phyloP scores from a whole-genome alignment of 2,113 vertebrate genomes.

The Enhydra lutris region DNA sequence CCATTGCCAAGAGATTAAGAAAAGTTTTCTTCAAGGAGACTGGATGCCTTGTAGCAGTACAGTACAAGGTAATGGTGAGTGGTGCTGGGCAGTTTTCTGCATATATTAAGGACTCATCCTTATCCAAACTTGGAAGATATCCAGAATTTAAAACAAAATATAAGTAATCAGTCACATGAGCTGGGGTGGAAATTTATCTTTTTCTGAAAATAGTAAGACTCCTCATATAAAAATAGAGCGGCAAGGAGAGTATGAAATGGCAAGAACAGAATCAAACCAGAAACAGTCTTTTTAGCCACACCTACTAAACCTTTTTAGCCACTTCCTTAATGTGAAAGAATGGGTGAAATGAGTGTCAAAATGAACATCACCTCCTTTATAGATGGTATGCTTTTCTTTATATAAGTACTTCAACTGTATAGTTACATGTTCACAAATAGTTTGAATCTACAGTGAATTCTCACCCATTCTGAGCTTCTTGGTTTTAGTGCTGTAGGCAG shows the following conservation, averaged over 20 bases:
- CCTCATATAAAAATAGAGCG: not conserved
- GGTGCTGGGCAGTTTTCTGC: not conserved
- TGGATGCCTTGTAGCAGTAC: not conserved
- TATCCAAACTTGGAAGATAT: not conserved
- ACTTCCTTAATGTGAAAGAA: not conserved
- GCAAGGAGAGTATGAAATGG: not conserved
- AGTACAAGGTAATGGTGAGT: not conserved
- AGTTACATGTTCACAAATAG: not conserved
- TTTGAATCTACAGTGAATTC: not conserved
- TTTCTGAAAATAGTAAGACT: not conserved
- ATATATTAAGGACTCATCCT: not conserved
- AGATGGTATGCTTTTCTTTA: not conserved
- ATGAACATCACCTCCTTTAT: not conserved
- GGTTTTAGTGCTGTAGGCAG: not conserved
- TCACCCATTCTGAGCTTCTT: not conserved
- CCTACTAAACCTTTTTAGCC: not conserved
- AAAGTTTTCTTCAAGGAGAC: not conserved
- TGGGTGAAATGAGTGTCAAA: not conserved
- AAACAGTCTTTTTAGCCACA: not conserved
- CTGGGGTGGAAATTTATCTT: not conserved
- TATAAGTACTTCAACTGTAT: not conserved
- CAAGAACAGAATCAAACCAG: not conserved
- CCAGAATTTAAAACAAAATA: conserved; percentile 8
- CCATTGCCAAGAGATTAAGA: not conserved
- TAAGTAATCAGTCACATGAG: not conserved